Evolutionary conservation across 2,888 invertebrate species (phyloP).

Genomic region (Catocala nupta): DNA sequence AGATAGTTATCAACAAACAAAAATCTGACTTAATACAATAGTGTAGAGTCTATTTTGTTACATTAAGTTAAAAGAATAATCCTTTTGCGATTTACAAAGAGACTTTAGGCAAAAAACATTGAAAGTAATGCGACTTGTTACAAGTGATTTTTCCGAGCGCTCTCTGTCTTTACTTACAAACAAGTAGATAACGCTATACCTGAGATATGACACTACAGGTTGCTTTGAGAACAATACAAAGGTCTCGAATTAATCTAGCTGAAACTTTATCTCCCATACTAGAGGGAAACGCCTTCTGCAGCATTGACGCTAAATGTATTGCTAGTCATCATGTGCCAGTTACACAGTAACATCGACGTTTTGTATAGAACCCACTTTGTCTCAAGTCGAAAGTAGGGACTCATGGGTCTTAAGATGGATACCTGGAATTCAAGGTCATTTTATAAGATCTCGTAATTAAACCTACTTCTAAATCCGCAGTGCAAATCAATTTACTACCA

Average conservation of each 20-base stretch:
- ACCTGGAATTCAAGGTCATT: no score
- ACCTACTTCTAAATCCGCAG: no score
- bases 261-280: neutral
- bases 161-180: constrained; percentile 39
- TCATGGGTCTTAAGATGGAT: no score
- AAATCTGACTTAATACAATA: constrained; percentile 18
- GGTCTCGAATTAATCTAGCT: constrained; percentile 5
- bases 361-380: no score
- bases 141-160: constrained; percentile 57
- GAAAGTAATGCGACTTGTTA: constrained; percentile 63
- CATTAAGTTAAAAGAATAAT: constrained; percentile 45
- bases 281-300: neutral
- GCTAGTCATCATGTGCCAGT: no score
- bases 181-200: constrained; percentile 18
- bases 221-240: constrained; percentile 15
- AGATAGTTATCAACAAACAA: constrained; percentile 15
- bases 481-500: no score
- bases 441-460: no score
- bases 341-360: no score
- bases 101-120: constrained; percentile 57
- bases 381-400: no score
- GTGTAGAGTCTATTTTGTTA: constrained; percentile 31
- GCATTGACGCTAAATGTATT: no score
- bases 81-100: constrained; percentile 61
- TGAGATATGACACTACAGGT: constrained; percentile 31